phyloP scores from a whole-genome alignment of 2,113 vertebrate species.

The Corythornis madagascariensis region DNA sequence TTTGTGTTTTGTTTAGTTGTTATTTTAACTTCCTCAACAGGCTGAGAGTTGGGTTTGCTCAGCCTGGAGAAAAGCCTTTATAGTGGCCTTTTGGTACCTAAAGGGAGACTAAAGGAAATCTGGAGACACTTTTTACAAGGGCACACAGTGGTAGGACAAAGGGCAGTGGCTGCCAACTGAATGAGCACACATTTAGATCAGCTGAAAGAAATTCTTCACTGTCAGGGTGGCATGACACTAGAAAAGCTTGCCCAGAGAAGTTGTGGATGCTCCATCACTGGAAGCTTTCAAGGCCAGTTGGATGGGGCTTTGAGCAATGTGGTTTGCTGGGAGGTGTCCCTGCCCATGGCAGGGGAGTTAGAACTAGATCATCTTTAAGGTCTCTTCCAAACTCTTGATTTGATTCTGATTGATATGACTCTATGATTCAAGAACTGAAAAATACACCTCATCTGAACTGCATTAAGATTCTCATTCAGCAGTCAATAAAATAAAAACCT shows the following conservation, averaged over 20 bases:
- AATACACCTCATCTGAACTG: background rate
- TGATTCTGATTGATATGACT: background rate
- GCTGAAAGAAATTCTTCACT: background rate
- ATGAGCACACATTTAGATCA: background rate
- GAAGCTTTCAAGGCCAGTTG: background rate
- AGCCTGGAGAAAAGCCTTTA: background rate
- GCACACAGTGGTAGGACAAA: background rate
- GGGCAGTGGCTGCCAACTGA: background rate
- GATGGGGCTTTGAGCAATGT: background rate
- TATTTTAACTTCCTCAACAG: background rate
- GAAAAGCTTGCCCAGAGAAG: background rate
- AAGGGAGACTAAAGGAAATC: background rate
- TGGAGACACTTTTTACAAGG: background rate
- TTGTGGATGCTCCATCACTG: background rate
- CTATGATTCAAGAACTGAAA: background rate
- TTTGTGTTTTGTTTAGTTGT: fast-evolving
- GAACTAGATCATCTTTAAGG: background rate
- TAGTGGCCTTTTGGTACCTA: background rate
- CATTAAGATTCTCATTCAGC: background rate
- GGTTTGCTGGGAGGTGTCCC: background rate
- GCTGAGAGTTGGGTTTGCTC: background rate
- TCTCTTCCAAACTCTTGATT: background rate
- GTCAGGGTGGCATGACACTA: too few relatives aligned
- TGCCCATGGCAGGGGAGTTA: background rate
- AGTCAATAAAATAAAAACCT: background rate